Conservation (phyloP, 2,797 vertebrate genomes). For the Allobates femoralis region DNA sequence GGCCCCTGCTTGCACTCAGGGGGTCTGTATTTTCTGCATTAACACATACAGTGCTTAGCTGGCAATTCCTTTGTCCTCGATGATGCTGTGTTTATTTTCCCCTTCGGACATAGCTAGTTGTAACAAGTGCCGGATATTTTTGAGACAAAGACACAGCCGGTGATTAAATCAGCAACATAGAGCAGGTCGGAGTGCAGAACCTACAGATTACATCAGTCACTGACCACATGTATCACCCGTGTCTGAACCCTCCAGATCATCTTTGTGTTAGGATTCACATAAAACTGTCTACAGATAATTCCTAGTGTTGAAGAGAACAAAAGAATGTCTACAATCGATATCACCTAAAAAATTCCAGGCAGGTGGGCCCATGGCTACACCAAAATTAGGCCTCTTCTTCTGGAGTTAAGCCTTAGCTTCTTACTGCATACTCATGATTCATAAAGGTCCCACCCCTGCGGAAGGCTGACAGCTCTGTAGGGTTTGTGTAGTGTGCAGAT, state of each 20-base stretch:
- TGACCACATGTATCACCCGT: not conserved
- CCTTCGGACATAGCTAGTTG: not conserved
- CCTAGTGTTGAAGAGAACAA: not conserved
- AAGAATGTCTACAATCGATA: not conserved
- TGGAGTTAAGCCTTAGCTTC: not conserved
- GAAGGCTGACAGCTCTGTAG: not conserved
- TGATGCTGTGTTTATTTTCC: conserved; percentile 21
- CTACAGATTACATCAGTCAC: not conserved
- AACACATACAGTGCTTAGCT: not conserved
- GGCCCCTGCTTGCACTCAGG: not conserved
- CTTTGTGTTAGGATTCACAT: too few relatives aligned
- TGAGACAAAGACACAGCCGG: not conserved
- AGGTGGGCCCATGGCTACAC: not conserved
- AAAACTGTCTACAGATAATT: not conserved
- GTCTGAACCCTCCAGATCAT: not conserved
- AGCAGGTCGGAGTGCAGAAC: not conserved
- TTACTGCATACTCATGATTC: not conserved
- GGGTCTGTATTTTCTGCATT: not conserved
- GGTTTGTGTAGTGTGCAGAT: not conserved
- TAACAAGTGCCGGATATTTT: not conserved
- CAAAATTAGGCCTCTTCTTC: not conserved
- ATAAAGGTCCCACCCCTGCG: not conserved
- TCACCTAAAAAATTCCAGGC: too few relatives aligned
- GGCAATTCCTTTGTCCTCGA: not conserved
- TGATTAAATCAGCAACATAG: not conserved